phyloP scores from a whole-genome alignment of 2,888 invertebrate genomes.

The Andrena flavipes region DNA sequence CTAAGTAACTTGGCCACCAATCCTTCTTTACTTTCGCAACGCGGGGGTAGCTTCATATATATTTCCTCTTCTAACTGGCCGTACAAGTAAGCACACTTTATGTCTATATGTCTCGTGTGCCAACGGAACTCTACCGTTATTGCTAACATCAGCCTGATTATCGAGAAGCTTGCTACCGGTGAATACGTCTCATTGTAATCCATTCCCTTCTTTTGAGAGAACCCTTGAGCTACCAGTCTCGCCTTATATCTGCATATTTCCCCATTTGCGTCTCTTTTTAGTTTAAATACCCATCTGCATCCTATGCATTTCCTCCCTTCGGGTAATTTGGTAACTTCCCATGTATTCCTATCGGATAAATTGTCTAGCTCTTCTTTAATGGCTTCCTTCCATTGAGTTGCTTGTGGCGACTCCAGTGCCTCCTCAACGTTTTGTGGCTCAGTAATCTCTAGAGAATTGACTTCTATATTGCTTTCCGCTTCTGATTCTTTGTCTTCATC shows the following conservation, averaged over 20 bases:
- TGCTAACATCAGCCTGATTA: conserved; percentile 14
- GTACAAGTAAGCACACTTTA: conserved; percentile 21
- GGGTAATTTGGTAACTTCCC: not conserved
- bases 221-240: conserved; percentile 19
- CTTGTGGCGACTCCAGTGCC: not conserved
- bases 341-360: not conserved
- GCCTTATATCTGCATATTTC: conserved; percentile 6
- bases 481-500: not conserved
- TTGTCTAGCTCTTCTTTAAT: conserved; percentile 7
- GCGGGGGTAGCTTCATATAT: conserved; percentile 7
- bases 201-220: not conserved
- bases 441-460: too few species aligned
- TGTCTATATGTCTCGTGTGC: not conserved
- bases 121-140: not conserved
- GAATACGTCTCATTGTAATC: conserved; percentile 12
- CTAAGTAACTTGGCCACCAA: not conserved
- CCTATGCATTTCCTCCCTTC: conserved; percentile 6
- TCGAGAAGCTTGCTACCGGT: conserved; percentile 5
- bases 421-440: not conserved
- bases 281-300: conserved; percentile 18
- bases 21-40: not conserved
- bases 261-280: conserved; percentile 5
- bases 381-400: conserved; percentile 4
- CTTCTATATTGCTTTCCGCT: too few species aligned
- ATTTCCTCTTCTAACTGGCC: conserved; percentile 13